A percentile compares a stretch with the other conserved stretches of the same genome.
These are phyloP conservation scores for Drosophila auraria DNA, from an alignment of 1,140 invertebrate species.

Conservation along the genomic window DNA sequence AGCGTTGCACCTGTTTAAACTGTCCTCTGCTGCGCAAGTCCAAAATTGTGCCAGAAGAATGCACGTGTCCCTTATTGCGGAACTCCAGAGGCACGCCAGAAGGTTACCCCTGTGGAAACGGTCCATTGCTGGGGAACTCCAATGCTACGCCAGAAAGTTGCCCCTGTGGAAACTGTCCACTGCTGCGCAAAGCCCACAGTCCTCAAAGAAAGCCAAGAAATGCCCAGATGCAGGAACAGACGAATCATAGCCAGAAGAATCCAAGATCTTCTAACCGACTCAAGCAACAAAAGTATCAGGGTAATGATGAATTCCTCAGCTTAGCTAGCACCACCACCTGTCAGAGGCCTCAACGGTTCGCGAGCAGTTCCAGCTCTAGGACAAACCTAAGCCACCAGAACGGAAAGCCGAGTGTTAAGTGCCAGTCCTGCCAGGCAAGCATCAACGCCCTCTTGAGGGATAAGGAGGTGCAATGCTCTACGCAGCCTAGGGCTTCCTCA, in stretches of 20 bases:
- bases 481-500: not conserved
- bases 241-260: not conserved
- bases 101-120: too few species aligned
- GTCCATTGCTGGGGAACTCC: not conserved
- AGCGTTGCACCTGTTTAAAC: not conserved
- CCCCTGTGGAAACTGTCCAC: not conserved
- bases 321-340: not conserved
- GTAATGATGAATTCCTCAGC: not conserved
- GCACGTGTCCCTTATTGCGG: too few species aligned
- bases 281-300: not conserved
- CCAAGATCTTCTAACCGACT: not conserved
- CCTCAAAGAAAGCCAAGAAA: not conserved
- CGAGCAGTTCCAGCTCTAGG: not conserved
- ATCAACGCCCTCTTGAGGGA: not conserved
- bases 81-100: too few species aligned
- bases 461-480: slow-evolving; percentile 20
- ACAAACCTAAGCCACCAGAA: not conserved
- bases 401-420: not conserved
- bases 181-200: too few species aligned
- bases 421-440: not conserved
- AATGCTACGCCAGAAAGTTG: not conserved
- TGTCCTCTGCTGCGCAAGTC: not conserved
- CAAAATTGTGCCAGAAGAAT: too few species aligned
- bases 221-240: not conserved
- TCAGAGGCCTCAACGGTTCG: too few species aligned